Evolutionary conservation across 1,140 invertebrate species (phyloP).

Genomic region (Drosophila santomea): DNA sequence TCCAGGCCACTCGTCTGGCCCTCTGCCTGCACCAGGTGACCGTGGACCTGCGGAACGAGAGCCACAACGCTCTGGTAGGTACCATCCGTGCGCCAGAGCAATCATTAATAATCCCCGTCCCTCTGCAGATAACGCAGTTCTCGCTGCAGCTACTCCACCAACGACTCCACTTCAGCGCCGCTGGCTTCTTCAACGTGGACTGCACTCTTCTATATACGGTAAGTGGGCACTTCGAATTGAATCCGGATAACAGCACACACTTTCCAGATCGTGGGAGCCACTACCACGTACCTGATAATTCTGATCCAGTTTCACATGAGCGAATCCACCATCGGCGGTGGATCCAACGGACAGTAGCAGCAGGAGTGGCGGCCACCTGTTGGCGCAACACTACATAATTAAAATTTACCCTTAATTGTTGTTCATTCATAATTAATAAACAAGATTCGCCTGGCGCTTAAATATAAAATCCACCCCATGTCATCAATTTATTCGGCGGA

Average conservation of each 20-base stretch:
- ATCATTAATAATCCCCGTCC: background rate
- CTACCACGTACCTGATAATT: slow-evolving; percentile 84
- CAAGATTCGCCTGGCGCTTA: too few relatives aligned
- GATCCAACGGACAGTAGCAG: slow-evolving; percentile 4
- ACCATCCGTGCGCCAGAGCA: background rate
- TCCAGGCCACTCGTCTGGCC: slow-evolving; percentile 68
- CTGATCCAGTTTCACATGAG: slow-evolving; percentile 85
- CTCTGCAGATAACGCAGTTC: slow-evolving; percentile 85
- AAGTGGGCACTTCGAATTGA: slow-evolving; percentile 18
- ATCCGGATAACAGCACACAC: background rate
- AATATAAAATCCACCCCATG: too few relatives aligned
- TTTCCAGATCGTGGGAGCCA: slow-evolving; percentile 80
- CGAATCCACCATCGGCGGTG: slow-evolving; percentile 21
- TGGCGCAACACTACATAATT: too few relatives aligned
- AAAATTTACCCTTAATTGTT: too few relatives aligned
- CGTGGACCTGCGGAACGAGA: slow-evolving; percentile 69
- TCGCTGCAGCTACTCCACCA: slow-evolving; percentile 85
- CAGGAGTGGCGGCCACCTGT: background rate
- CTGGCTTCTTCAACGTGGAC: slow-evolving; percentile 85
- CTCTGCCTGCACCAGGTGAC: slow-evolving; percentile 69
- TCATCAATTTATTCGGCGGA: too few relatives aligned
- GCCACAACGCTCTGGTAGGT: slow-evolving; percentile 75
- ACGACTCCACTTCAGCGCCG: slow-evolving; percentile 83
- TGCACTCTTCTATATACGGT: slow-evolving; percentile 85
- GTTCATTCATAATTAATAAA: too few relatives aligned